Percentiles rank a stretch among this genome's conserved stretches.
These are phyloP conservation scores for Telmatochromis brachygnathus DNA, from an alignment of 2,113 vertebrate species.

Conservation along the genomic window DNA sequence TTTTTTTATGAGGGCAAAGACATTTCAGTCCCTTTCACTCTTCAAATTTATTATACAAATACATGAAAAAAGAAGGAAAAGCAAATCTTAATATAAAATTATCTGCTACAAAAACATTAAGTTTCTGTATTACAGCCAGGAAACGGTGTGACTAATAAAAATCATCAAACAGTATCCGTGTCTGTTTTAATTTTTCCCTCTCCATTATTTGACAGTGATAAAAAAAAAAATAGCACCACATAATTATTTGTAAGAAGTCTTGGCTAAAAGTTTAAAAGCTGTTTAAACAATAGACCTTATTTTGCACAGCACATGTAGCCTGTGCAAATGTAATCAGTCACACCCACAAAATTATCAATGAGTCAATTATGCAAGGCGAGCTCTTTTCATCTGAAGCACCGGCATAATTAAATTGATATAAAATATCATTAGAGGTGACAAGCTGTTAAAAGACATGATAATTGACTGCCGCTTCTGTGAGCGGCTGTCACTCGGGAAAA, in stretches of 20 bases:
- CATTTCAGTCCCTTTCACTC: not conserved
- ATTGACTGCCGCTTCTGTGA: constrained; percentile 13
- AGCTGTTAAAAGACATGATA: constrained; percentile 31
- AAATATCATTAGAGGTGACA: constrained; percentile 58
- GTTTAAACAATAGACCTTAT: constrained; percentile 2
- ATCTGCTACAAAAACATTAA: not conserved
- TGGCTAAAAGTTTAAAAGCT: not conserved
- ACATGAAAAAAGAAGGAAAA: not conserved
- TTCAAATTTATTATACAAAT: not conserved
- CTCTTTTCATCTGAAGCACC: constrained; percentile 45
- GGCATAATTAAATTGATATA: constrained; percentile 53
- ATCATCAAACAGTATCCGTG: not conserved
- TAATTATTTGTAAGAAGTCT: not conserved
- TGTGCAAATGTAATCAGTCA: constrained; percentile 33
- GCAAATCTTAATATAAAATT: not conserved
- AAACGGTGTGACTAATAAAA: not conserved
- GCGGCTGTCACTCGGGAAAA: not conserved
- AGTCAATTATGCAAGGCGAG: constrained; percentile 42
- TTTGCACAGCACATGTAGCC: not conserved
- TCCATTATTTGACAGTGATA: not conserved
- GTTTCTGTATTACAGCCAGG: not conserved
- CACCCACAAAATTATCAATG: constrained; percentile 36
- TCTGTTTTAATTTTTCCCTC: not conserved
- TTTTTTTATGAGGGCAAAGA: not conserved
- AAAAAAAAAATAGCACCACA: not conserved